Percentiles rank a stretch among this genome's conserved stretches.
Conservation (phyloP, 2,113 vertebrate species). For the Heptranchias perlo region DNA sequence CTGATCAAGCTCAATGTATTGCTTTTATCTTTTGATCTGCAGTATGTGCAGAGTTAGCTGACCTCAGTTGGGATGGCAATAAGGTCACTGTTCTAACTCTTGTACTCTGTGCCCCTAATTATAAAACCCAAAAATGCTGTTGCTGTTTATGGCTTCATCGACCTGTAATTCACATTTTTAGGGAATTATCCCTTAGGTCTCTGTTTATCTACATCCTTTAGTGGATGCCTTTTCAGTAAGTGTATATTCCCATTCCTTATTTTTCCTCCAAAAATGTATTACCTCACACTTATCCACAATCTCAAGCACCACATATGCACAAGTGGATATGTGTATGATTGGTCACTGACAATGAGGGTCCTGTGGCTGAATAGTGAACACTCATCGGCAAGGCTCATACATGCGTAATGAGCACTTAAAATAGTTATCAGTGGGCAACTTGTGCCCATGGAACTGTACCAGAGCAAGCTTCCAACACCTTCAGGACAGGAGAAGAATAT, state of each 20-base stretch:
- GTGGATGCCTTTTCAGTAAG: background rate
- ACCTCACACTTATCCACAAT: background rate
- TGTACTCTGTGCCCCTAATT: background rate
- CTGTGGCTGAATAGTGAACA: background rate
- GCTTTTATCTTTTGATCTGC: background rate
- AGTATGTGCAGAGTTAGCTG: background rate
- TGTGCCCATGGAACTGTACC: background rate
- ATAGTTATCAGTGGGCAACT: background rate
- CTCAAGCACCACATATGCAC: background rate
- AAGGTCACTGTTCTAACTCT: background rate
- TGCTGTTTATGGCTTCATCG: background rate
- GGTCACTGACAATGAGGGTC: background rate
- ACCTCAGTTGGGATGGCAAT: background rate
- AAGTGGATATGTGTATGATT: no score
- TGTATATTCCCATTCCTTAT: background rate
- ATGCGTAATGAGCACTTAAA: background rate
- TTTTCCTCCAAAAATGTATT: background rate
- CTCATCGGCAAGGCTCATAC: background rate
- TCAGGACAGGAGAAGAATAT: background rate
- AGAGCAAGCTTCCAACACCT: background rate
- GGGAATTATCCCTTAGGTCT: background rate
- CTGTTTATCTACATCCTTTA: background rate
- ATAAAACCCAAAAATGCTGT: background rate
- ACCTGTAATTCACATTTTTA: background rate
- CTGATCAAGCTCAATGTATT: background rate